Percentiles rank a stretch among this genome's conserved stretches.
Evolutionary conservation across 2,888 invertebrate genomes (phyloP).

Genomic region (Germaria angustata): DNA sequence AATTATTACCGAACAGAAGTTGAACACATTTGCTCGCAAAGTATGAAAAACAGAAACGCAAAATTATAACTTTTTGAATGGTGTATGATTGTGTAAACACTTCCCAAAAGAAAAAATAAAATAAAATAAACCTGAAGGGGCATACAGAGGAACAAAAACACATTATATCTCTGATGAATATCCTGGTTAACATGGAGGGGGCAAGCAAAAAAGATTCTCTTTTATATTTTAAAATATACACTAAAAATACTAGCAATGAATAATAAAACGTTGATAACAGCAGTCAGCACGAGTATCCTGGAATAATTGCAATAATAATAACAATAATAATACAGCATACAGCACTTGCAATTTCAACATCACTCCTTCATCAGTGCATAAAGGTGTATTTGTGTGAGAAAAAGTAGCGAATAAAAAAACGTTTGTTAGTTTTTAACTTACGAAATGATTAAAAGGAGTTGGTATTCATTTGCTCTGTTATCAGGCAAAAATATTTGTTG

Average conservation of each 20-base stretch:
- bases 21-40: not conserved
- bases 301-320: constrained; percentile 8
- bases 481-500: too few relatives aligned
- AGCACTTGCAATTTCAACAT: not conserved
- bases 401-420: constrained; percentile 14
- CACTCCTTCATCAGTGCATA: too few relatives aligned
- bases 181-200: too few relatives aligned
- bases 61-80: constrained; percentile 42
- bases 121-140: constrained; percentile 40
- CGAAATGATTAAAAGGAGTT: constrained; percentile 48
- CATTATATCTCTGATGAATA: constrained; percentile 12
- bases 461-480: constrained; percentile 46
- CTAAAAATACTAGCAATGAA: not conserved
- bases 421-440: constrained; percentile 43
- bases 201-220: not conserved
- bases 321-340: not conserved
- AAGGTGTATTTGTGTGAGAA: not conserved
- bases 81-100: constrained; percentile 57
- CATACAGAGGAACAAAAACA: constrained; percentile 7
- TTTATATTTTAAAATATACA: not conserved
- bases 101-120: constrained; percentile 23
- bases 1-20: constrained; percentile 58
- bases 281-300: constrained; percentile 22
- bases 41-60: not conserved
- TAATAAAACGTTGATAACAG: constrained; percentile 13